A percentile compares a stretch with the other conserved stretches of the same genome.
phyloP scores from a whole-genome alignment of 2,888 invertebrate species.

The Taphrorychus bicolor region DNA sequence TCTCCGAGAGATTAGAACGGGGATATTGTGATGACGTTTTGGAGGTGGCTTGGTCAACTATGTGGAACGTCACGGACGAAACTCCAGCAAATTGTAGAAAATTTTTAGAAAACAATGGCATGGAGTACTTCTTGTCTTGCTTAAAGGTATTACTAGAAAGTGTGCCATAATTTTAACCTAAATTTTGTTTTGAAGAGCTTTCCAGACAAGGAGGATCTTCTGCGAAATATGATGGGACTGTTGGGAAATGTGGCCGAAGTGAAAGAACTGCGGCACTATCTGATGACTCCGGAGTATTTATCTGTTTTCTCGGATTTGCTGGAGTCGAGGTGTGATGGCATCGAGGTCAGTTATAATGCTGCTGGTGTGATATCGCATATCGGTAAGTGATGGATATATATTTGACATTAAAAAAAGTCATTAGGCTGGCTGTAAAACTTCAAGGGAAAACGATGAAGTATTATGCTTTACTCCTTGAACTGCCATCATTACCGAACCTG shows the following conservation, averaged over 20 bases:
- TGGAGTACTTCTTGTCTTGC: constrained; percentile 89
- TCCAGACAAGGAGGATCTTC: constrained; percentile 85
- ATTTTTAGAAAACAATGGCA: constrained; percentile 87
- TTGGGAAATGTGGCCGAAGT: constrained; percentile 98
- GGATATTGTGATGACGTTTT: constrained; percentile 91
- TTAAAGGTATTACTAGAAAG: constrained; percentile 73
- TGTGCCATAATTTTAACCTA: not conserved
- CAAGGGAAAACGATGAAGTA: too few species aligned
- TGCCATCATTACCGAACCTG: too few species aligned
- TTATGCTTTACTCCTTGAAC: too few species aligned
- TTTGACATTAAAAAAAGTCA: too few species aligned
- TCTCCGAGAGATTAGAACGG: constrained; percentile 78
- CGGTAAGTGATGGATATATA: constrained; percentile 44
- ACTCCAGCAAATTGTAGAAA: constrained; percentile 92
- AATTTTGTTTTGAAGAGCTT: constrained; percentile 69
- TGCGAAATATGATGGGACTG: constrained; percentile 98
- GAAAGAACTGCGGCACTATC: constrained; percentile 74
- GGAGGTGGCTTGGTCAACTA: constrained; percentile 98
- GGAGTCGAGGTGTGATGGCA: constrained; percentile 87
- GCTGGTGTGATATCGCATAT: constrained; percentile 96
- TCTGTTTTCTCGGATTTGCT: constrained; percentile 86
- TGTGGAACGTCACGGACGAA: constrained; percentile 99
- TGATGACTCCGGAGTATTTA: constrained; percentile 87
- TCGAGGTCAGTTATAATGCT: constrained; percentile 95
- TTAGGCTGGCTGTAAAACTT: too few species aligned